Evolutionary conservation across 2,113 vertebrate species (phyloP).

Genomic region (Sphyrna mokarran): DNA sequence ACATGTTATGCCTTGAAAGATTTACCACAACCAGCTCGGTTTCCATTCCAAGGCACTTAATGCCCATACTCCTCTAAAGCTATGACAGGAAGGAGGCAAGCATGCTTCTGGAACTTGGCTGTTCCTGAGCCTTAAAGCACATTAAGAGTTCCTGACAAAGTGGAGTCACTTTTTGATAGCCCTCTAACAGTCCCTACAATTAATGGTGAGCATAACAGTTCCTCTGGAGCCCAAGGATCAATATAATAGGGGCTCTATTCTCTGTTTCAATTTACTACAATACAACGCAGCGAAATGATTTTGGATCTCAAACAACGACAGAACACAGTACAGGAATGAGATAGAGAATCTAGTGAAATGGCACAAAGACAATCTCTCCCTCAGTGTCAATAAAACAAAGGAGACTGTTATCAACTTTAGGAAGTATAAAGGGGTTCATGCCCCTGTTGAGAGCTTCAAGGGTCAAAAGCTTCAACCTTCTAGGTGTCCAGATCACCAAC

Average conservation of each 20-base stretch:
- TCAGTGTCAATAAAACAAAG: too few species aligned
- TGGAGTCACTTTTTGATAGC: background rate
- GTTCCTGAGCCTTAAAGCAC: background rate
- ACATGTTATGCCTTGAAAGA: conserved; percentile 14
- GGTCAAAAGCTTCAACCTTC: too few species aligned
- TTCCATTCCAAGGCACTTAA: background rate
- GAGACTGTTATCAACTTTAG: too few species aligned
- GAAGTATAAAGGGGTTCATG: too few species aligned
- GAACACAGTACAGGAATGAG: too few species aligned
- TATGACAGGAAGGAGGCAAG: background rate
- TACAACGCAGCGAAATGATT: too few species aligned
- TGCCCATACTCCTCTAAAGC: background rate
- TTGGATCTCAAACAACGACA: too few species aligned
- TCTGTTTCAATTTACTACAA: conserved; percentile 8
- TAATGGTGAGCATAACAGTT: background rate
- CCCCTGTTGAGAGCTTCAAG: too few species aligned
- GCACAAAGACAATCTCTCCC: too few species aligned
- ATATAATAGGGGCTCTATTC: background rate
- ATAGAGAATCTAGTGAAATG: too few species aligned
- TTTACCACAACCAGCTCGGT: conserved; percentile 15
- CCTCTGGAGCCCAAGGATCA: background rate
- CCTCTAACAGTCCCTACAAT: background rate
- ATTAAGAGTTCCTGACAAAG: background rate
- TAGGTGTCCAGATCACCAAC: too few species aligned
- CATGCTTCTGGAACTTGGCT: background rate